Evolutionary conservation across 2,113 vertebrate genomes (phyloP).

Genomic region (Bufo gargarizans): DNA sequence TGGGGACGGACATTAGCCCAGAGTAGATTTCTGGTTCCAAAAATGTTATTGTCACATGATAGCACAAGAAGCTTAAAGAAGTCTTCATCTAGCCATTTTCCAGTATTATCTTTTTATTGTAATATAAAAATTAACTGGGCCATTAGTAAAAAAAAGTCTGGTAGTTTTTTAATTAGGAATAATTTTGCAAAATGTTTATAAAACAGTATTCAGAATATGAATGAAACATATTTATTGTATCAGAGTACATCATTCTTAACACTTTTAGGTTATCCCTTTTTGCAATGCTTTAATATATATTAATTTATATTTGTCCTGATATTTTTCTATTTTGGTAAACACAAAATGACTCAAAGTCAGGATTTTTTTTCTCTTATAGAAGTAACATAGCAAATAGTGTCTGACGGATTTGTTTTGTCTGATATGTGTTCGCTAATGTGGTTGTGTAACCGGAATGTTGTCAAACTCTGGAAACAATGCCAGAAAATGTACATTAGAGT

Average conservation of each 20-base stretch:
- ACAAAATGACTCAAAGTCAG: constrained; percentile 78
- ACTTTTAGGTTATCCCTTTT: constrained; percentile 83
- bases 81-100: constrained; percentile 82
- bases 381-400: constrained; percentile 91
- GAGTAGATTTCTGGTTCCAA: constrained; percentile 63
- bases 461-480: background rate
- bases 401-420: constrained; percentile 74
- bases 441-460: constrained; percentile 49
- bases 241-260: constrained; percentile 94
- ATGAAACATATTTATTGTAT: constrained; percentile 99
- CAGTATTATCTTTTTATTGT: constrained; percentile 87
- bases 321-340: constrained; percentile 90
- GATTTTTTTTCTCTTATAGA: constrained; percentile 79
- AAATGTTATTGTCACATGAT: constrained; percentile 71
- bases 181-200: constrained; percentile 80
- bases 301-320: constrained; percentile 99
- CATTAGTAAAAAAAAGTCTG: constrained; percentile 69
- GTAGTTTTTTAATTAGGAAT: constrained; percentile 85
- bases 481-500: constrained; percentile 79
- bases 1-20: constrained; percentile 61
- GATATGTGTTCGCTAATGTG: constrained; percentile 80
- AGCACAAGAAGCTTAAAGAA: constrained; percentile 73
- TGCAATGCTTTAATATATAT: constrained; percentile 98
- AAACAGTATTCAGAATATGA: constrained; percentile 83
- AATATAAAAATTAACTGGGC: constrained; percentile 79